Base-by-base conservation (phyloP, 1,140 invertebrate genomes). In the Bombus confusus region DNA sequence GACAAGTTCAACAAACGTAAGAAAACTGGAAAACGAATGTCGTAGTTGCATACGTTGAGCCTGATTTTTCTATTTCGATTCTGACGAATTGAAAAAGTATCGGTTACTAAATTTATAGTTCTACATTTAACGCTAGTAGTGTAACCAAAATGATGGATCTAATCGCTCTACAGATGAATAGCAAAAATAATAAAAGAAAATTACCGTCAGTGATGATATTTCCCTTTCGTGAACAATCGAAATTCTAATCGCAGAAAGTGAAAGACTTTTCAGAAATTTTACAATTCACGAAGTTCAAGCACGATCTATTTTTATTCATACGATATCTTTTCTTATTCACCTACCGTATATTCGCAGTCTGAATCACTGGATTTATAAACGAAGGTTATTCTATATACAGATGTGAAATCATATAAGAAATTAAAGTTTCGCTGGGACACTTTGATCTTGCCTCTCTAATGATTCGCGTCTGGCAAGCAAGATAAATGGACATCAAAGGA, bases 401-500 rank as follows among this genome's bases (percentile, higher is more conserved):
- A 4, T 39, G n/a, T 57, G 22, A 39, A 83, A 47, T 31, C 87
- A 62, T 39, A 57, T 64, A 75, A 82, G 34, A 79, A 83, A 89
- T 87, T 83, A 78, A 89, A 80, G 77, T 81, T 87, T 80, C 80
- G 80, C 74, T 39, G 37, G 59, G 47, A 68, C n/a, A 69, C 66
- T 79, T 86, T 80, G 88, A 86, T 87, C 43, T 77, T 34, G n/a
- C 15, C n/a, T 74, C 34, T 31, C 68, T 68, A 74, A 89, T 76
- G 85, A 89, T 64, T 89, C 80, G 85, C 73, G 80, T 73, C 74
- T 52, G n/a, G 74, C 73, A 43, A 82, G 85, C 69, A 87, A 89
- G 88, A 90, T 81, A 87, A 90, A 90, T 90, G 88, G 82, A 71
- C 88, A 86, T 89, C 80, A 78, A 89, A 89, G 85, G 75, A 87